Evolutionary conservation across 2,113 vertebrate genomes (phyloP), one percentile per base, ranked within the genome.

Genomic region (Zingel zingel): DNA sequence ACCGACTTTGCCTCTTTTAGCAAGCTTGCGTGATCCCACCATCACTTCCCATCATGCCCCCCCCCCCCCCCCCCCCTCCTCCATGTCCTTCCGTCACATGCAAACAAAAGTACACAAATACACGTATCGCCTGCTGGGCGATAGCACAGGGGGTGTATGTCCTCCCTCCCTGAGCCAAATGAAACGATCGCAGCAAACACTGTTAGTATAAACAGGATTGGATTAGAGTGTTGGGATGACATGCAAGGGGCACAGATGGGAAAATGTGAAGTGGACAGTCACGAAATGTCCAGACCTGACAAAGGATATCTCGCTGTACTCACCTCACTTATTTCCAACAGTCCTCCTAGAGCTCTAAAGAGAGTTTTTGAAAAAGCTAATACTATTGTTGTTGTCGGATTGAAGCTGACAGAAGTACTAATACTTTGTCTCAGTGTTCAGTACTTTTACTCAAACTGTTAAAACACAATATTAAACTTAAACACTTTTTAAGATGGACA

Each of bases 1-100:
- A 36, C 75, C 66, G 74, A 64, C 87, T 91, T 87, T 84, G 67
- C 77, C 82, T 83, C 67, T 92, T 93, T 89, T 89, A 92, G 89
- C 85, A 79, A 80, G 89, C 73, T 92, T 78, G 91, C 84, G 75
- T 93, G 91, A 94, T 89, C 82, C 80, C 64, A 74, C 79, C 65
- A 88, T 81, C 69, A 23, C 82, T 84, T 59, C 83, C 81, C 66
- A 39, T 84, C 81, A 78, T 75, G 73, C 70, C 67, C 63, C 63
- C 66, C 61, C 3, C 45, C 21, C n/a, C n/a, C n/a, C n/a, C 69
- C 70, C 70, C 45, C 21, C 21, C 8, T 19, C 61, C 58, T 61
- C 23, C 50, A 78, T 82, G 81, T 78, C 88, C 57, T 77, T 74
- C 63, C 63, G 58, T 68, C 80, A 66, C 76, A 62, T 69, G 76